These are phyloP conservation scores for Orientallactaga bullata DNA, from an alignment of 2,113 vertebrate genomes.

Conservation along the genomic window DNA sequence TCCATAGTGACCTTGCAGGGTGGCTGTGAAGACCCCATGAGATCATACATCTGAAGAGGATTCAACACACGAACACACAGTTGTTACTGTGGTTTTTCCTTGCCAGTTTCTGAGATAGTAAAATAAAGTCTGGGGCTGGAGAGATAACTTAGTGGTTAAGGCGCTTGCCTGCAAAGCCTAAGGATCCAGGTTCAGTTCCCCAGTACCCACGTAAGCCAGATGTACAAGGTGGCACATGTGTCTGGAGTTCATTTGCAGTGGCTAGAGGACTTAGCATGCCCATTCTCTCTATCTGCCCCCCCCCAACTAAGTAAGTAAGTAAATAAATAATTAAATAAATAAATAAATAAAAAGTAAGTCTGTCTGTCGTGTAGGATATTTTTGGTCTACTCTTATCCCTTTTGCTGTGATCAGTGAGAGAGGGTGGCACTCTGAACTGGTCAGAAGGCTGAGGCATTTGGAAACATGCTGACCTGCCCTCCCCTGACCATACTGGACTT, in stretches of 20 bases:
- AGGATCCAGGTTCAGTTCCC: no score
- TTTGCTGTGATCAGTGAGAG: not conserved
- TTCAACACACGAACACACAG: rapidly evolving
- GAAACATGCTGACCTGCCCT: not conserved
- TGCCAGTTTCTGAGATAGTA: not conserved
- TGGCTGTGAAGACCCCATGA: not conserved
- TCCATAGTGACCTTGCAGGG: not conserved
- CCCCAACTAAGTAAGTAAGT: no score
- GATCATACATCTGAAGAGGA: not conserved
- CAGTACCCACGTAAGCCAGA: no score
- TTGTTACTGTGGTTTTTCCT: not conserved
- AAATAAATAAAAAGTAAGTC: conserved; percentile 30
- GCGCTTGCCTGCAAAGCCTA: no score
- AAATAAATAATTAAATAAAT: no score
- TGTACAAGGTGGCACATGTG: no score
- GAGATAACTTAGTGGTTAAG: no score
- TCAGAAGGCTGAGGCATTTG: not conserved
- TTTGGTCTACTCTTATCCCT: not conserved
- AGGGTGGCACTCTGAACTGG: not conserved
- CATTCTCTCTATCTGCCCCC: no score
- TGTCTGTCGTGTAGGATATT: not conserved
- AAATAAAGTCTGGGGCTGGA: not conserved
- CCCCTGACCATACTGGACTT: not conserved
- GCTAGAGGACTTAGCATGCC: no score
- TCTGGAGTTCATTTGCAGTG: no score